These are phyloP conservation scores for Microcebus tavaratra DNA, from an alignment of 2,113 vertebrate genomes.

Conservation along the genomic window DNA sequence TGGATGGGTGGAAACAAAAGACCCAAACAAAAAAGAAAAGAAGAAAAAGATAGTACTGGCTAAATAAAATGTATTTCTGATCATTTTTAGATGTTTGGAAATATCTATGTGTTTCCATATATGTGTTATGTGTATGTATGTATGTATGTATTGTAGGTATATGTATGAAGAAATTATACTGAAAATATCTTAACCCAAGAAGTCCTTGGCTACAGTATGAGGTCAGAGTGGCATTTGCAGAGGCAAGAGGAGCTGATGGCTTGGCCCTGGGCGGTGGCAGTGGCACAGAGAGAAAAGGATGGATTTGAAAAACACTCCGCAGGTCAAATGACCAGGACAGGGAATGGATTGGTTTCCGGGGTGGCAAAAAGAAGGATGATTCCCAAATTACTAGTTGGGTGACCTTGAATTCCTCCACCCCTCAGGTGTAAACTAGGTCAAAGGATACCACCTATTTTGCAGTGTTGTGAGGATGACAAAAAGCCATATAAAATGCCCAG, in stretches of 20 bases:
- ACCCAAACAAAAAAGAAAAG: not conserved
- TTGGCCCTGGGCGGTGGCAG: not conserved
- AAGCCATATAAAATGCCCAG: not conserved
- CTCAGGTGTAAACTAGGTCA: not conserved
- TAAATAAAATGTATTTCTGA: not conserved
- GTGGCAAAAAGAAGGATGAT: not conserved
- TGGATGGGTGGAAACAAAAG: not conserved
- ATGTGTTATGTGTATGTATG: too few species aligned
- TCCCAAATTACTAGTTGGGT: not conserved
- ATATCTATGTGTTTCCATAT: too few species aligned
- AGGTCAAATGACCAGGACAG: not conserved
- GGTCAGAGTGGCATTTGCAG: not conserved
- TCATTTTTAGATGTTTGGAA: not conserved
- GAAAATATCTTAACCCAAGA: not conserved
- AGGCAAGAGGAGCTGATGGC: not conserved
- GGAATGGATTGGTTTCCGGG: not conserved
- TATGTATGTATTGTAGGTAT: not conserved
- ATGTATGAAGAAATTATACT: not conserved
- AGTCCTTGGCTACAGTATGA: not conserved
- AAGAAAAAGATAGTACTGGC: not conserved
- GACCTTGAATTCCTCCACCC: not conserved
- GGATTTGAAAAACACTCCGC: not conserved
- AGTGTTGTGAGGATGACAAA: not conserved
- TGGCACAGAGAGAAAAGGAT: not conserved
- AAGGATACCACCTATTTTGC: not conserved